A percentile compares a stretch with the other conserved stretches of the same genome.
phyloP scores from a whole-genome alignment of 2,888 invertebrate species.

The Meiosimyza platycephala region DNA sequence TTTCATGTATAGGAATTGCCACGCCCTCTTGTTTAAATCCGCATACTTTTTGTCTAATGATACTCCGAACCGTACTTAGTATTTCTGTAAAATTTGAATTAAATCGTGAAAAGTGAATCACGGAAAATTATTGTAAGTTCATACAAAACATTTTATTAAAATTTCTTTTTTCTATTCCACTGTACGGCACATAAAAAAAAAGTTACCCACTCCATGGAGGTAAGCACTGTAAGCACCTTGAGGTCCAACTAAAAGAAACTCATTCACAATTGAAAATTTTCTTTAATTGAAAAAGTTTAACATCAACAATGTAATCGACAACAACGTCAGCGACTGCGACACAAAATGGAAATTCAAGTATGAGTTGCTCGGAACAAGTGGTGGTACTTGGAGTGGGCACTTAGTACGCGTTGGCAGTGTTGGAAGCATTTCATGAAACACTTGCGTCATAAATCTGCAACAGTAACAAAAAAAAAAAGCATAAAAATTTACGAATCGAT shows the following conservation, averaged over 20 bases:
- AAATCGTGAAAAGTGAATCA: too few species aligned
- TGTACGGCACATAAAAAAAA: too few species aligned
- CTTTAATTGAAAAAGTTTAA: slow-evolving; percentile 37
- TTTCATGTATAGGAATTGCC: too few species aligned
- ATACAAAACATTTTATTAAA: too few species aligned
- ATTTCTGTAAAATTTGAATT: too few species aligned
- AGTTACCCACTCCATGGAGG: too few species aligned
- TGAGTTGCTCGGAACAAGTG: neutral
- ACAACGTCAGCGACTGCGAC: slow-evolving; percentile 5
- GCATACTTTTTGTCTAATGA: too few species aligned
- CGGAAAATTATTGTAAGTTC: too few species aligned
- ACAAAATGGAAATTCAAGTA: neutral
- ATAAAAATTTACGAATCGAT: slow-evolving; percentile 17
- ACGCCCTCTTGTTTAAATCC: too few species aligned
- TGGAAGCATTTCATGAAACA: neutral
- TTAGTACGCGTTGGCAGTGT: neutral
- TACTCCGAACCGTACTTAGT: too few species aligned
- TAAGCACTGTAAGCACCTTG: neutral
- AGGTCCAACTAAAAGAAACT: neutral
- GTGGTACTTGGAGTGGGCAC: neutral
- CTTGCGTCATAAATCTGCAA: slow-evolving; percentile 25
- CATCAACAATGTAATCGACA: slow-evolving; percentile 3
- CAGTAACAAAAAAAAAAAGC: slow-evolving; percentile 16
- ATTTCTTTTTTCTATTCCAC: too few species aligned
- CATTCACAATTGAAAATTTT: slow-evolving; percentile 30